Evolutionary conservation across 64 coral and sea anemone genomes (phyloP), one percentile per base, ranked within the genome.

Genomic region (Dendrophyllia cribrosa): DNA sequence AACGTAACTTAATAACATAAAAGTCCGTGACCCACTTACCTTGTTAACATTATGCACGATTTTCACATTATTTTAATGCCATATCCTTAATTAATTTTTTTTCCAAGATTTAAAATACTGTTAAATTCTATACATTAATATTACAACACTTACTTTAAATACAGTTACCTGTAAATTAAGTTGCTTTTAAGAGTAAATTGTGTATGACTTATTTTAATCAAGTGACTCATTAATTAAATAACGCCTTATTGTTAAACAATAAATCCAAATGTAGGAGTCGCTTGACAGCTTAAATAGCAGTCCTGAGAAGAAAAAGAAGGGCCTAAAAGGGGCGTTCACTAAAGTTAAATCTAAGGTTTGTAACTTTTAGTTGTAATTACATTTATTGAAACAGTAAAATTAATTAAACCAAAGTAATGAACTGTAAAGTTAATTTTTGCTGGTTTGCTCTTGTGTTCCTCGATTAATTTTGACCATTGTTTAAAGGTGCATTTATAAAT

Each of bases 281-380:
- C 91, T 97, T 73, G 91, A 97, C 95, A 97, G 95, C 74, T 76
- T 91, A 77, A 89, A 90, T 88, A 93, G 81, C 88, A 97, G 88
- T 55, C 91, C 92, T 55, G 95, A 97, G 75, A 97, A 97, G 95
- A 97, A 97, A 91, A 97, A 97, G 91, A 97, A 97, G 26, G 95
- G 95, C 45, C 44, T 97, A 24, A 97, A 97, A 67, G 95, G 91
- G 69, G 95, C 95, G 16, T 87, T 97, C 56, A 94, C 82, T 92
- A 97, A 97, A 91, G 90, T 97, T 34, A 89, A 75, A 53, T 94
- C 88, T 25, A 97, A 97, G 95, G 95, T 97, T 97, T 93, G 95
- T 97, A 93, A 26, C 77, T 80, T 34, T 11, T 58, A 80, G 59
- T 34, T 80, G 6, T 25, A 58, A 17, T n/a, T 51, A 2, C 59